Conservation (phyloP, 2,888 invertebrate species). For the Ectropis crepuscularia region DNA sequence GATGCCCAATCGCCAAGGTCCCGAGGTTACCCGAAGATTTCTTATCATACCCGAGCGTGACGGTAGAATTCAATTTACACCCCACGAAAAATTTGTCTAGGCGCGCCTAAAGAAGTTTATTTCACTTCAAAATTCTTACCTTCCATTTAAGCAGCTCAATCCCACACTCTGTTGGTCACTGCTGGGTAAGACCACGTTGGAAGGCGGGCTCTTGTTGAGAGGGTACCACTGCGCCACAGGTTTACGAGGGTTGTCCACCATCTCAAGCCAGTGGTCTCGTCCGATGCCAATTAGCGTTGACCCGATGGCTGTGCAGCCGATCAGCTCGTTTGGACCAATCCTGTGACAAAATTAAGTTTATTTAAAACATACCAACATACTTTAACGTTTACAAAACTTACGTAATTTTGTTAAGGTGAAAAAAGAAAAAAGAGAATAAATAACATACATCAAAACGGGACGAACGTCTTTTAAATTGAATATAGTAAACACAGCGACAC, state of each 20-base stretch:
- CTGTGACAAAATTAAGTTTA: constrained; percentile 70
- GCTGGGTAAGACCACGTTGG: constrained; percentile 83
- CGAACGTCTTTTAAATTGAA: too few relatives aligned
- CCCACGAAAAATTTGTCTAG: too few relatives aligned
- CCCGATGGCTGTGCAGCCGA: constrained; percentile 94
- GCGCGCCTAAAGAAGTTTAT: too few relatives aligned
- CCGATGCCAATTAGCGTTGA: constrained; percentile 90
- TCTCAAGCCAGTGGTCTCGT: constrained; percentile 92
- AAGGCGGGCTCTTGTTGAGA: constrained; percentile 88
- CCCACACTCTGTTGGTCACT: constrained; percentile 85
- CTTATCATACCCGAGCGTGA: too few relatives aligned
- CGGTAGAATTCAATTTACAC: too few relatives aligned
- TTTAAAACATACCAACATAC: not conserved
- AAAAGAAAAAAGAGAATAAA: too few relatives aligned
- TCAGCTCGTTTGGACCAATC: constrained; percentile 93
- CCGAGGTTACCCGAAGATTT: too few relatives aligned
- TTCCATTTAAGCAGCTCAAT: constrained; percentile 88
- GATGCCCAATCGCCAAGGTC: too few relatives aligned
- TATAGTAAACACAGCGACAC: too few relatives aligned
- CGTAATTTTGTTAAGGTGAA: too few relatives aligned
- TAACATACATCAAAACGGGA: too few relatives aligned
- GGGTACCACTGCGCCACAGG: constrained; percentile 95
- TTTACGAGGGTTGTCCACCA: constrained; percentile 92
- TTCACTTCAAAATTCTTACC: constrained; percentile 72
- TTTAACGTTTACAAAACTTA: not conserved